Base-by-base conservation (phyloP, 2,113 vertebrate genomes). In the Psephotus haematonotus region DNA sequence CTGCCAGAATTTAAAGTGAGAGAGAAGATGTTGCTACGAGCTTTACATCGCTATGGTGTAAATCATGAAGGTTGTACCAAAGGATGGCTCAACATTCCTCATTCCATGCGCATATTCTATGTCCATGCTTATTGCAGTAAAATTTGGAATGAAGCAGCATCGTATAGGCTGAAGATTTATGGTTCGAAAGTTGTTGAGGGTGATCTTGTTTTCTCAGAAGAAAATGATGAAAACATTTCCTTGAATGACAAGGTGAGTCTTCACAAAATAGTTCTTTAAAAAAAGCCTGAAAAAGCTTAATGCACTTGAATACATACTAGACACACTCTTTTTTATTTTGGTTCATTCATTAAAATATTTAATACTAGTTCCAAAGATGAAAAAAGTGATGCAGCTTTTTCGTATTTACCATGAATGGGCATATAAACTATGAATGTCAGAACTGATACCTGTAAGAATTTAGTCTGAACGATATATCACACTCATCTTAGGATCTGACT, bases 111-210 rank as follows among this genome's bases (percentile, higher is more conserved):
- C 52, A 97, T 99, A 85, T 99, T 99, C 96, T 99, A 99, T 41
- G 68, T 98, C 62, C 99, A 99, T 13, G 99, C 99, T 25, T 99
- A 99, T 92, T 99, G 99, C 82, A 99, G 99, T 95, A 99, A 98
- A 86, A 93, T 99, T 86, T 99, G 99, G 99, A 99, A 99, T 18
- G 98, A 99, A 74, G 99, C 99, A 0, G 98, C 95, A 4, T 98
- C 98, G 3, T 98, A 98, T 31, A 97, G 99, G 68, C 93, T 99
- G 93, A 84, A 89, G 33, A 97, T 93, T 10, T 98, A 99, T 24
- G 98, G 99, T 35, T 96, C 97, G 31, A 95, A 88, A 70, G 98
- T 98, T 50, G 98, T 98, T 10, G 92, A 97, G 86, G 99, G 99
- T 35, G 99, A 99, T 97, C 97, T 99, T 91, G 98, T 99, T 59